These are phyloP conservation scores for Babyrousa celebensis DNA, from an alignment of 2,797 vertebrate genomes.

Conservation along the genomic window DNA sequence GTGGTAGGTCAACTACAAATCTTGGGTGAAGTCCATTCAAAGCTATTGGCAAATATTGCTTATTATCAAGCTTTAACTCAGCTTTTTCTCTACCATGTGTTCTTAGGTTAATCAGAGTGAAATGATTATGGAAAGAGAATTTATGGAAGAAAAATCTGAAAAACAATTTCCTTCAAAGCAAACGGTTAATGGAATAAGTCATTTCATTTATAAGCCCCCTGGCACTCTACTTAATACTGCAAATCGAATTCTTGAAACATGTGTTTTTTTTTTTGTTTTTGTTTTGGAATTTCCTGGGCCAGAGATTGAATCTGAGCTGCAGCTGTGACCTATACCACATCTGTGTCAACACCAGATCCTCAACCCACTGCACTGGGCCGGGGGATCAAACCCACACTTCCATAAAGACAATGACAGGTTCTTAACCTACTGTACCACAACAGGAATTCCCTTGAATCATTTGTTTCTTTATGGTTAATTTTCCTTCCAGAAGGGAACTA, in stretches of 20 bases:
- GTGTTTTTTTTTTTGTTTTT: not conserved
- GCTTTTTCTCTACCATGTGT: not conserved
- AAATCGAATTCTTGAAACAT: not conserved
- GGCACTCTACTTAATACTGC: not conserved
- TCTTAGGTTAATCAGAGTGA: conserved; percentile 10
- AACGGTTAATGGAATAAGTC: not conserved
- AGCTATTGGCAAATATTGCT: not conserved
- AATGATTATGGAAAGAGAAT: conserved; percentile 23
- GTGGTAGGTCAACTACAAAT: conserved; percentile 3
- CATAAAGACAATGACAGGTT: too few relatives aligned
- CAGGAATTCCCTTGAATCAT: not conserved
- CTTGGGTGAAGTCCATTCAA: not conserved
- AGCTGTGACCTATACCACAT: too few relatives aligned
- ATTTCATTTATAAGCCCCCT: not conserved
- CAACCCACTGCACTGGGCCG: too few relatives aligned
- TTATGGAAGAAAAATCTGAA: conserved; percentile 28
- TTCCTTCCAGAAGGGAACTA: not conserved
- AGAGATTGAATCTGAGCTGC: too few relatives aligned
- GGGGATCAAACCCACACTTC: too few relatives aligned
- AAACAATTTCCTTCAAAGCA: conserved; percentile 11
- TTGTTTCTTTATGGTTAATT: not conserved
- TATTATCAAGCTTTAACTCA: conserved; percentile 9
- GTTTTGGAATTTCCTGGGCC: too few relatives aligned
- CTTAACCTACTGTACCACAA: too few relatives aligned
- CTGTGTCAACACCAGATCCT: too few relatives aligned